Percentiles rank a stretch among this genome's conserved stretches.
Conservation (phyloP, 2,797 vertebrate genomes). For the Stomatorhinus walkeri region DNA sequence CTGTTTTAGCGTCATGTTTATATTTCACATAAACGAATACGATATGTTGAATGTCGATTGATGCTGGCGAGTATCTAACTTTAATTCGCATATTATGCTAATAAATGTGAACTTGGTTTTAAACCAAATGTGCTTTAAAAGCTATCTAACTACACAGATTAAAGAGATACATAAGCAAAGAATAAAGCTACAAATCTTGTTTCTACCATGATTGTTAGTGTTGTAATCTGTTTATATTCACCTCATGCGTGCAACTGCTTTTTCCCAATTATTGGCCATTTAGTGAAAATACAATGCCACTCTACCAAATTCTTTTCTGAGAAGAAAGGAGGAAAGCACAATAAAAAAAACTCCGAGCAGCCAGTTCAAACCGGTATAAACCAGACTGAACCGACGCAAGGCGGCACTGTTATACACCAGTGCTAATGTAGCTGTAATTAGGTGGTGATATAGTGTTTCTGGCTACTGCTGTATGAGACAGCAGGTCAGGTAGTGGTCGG, state of each 20-base stretch:
- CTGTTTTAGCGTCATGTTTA: neutral
- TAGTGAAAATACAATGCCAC: neutral
- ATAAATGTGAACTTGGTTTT: neutral
- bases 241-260: neutral
- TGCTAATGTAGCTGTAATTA: neutral
- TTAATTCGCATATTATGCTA: neutral
- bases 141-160: neutral
- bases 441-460: neutral
- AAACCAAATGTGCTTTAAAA: neutral
- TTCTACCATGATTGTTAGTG: neutral
- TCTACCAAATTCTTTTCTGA: neutral
- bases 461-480: neutral
- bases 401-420: neutral
- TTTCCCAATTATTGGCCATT: neutral
- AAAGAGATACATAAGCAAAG: neutral
- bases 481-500: neutral
- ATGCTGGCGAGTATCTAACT: neutral
- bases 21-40: neutral
- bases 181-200: neutral
- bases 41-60: neutral
- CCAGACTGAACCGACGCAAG: neutral
- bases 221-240: neutral
- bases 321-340: neutral
- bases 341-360: neutral
- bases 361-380: slow-evolving; percentile 19